A percentile compares a stretch with the other conserved stretches of the same genome.
Evolutionary conservation across 1,140 invertebrate genomes (phyloP).

Genomic region (Epicauta chinensis): DNA sequence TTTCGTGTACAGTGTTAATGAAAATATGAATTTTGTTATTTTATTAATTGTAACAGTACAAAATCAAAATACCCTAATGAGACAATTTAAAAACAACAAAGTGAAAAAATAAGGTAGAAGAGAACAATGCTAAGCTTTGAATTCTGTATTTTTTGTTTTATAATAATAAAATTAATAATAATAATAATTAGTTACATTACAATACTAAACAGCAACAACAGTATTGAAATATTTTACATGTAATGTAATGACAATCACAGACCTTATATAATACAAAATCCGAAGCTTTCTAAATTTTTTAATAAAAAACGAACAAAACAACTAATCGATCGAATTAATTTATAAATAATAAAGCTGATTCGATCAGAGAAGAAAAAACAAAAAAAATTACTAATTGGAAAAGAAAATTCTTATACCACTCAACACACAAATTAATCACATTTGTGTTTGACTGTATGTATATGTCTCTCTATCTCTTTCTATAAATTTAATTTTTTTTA

Average conservation of each 20-base stretch:
- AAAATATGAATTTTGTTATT: too few species aligned
- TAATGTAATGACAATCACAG: constrained; percentile 34
- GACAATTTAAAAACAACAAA: not conserved
- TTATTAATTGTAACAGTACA: constrained; percentile 10
- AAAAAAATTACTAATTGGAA: constrained; percentile 2
- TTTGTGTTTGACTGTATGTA: not conserved
- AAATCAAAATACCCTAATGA: constrained; percentile 10
- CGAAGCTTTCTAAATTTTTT: constrained; percentile 22
- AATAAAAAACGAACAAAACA: constrained; percentile 1
- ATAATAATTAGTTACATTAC: constrained; percentile 16
- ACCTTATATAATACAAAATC: constrained; percentile 35
- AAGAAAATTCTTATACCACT: not conserved
- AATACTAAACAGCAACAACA: constrained; percentile 35
- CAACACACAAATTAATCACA: not conserved
- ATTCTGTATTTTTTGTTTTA: constrained; percentile 22
- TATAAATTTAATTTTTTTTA: constrained; percentile 16
- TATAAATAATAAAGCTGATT: constrained; percentile 4
- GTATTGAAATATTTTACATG: constrained; percentile 35
- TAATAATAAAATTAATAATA: constrained; percentile 14
- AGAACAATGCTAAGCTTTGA: constrained; percentile 17
- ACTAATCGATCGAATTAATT: constrained; percentile 2
- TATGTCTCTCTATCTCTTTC: not conserved
- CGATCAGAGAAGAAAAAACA: not conserved
- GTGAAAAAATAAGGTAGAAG: not conserved
- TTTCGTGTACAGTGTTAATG: too few species aligned